These are phyloP conservation scores for Chelonus formosanus DNA, from an alignment of 2,888 invertebrate species.

Conservation along the genomic window DNA sequence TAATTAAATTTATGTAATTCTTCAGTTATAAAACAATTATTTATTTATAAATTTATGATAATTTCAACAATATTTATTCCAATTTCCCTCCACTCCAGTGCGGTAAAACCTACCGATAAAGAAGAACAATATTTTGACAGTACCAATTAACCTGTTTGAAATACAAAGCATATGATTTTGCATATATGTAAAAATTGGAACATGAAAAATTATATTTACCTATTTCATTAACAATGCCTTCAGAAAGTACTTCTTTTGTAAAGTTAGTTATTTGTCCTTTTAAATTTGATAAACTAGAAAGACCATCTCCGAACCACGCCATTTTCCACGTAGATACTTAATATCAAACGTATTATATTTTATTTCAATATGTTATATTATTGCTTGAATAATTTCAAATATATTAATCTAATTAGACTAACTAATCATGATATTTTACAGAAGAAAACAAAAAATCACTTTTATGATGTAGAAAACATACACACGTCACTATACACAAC, in stretches of 20 bases:
- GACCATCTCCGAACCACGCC: slow-evolving; percentile 63
- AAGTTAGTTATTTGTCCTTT: slow-evolving; percentile 90
- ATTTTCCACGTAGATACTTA: slow-evolving; percentile 59
- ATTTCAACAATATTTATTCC: slow-evolving; percentile 1
- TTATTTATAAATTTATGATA: too few species aligned
- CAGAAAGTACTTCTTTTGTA: slow-evolving; percentile 88
- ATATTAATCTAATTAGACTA: not conserved
- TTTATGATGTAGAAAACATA: slow-evolving; percentile 7
- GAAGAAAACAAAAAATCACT: slow-evolving; percentile 10
- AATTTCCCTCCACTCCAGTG: slow-evolving; percentile 22
- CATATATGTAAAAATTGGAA: not conserved
- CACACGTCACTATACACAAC: slow-evolving; percentile 20
- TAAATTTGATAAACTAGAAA: slow-evolving; percentile 68
- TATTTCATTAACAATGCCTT: slow-evolving; percentile 72
- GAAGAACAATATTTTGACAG: slow-evolving; percentile 55
- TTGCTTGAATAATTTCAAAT: not conserved
- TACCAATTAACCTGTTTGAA: not conserved
- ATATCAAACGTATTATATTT: slow-evolving; percentile 30
- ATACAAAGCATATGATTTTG: not conserved
- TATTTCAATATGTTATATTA: not conserved
- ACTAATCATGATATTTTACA: slow-evolving; percentile 1
- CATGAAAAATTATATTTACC: slow-evolving; percentile 61
- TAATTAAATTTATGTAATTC: too few species aligned
- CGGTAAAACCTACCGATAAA: slow-evolving; percentile 48
- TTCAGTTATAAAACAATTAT: too few species aligned